Conservation (phyloP, 2,888 invertebrate genomes). For the Diaprepes abbreviatus region DNA sequence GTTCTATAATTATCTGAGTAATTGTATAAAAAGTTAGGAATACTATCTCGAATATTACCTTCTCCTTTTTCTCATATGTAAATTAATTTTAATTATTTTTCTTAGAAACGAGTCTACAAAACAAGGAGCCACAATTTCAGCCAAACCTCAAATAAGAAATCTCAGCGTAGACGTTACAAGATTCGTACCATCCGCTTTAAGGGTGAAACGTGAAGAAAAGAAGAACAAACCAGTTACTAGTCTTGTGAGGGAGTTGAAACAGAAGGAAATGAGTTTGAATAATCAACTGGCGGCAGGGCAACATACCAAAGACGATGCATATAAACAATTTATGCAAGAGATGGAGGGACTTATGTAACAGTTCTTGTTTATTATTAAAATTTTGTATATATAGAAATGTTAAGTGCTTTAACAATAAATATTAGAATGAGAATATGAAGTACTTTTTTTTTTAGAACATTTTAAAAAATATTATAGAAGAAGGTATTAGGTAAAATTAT, state of each 20-base stretch:
- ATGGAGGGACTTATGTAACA: constrained; percentile 75
- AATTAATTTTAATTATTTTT: constrained; percentile 21
- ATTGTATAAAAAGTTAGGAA: too few species aligned
- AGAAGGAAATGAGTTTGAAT: constrained; percentile 67
- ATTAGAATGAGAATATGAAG: too few species aligned
- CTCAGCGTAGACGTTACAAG: constrained; percentile 94
- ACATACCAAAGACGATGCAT: constrained; percentile 95
- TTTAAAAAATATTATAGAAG: too few species aligned
- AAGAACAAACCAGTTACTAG: constrained; percentile 73
- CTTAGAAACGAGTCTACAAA: constrained; percentile 69
- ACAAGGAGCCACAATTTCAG: constrained; percentile 86
- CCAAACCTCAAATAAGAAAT: constrained; percentile 96
- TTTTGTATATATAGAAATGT: background rate
- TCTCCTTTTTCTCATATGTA: too few species aligned
- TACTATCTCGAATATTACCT: too few species aligned
- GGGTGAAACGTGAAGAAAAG: constrained; percentile 90
- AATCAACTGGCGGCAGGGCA: constrained; percentile 66
- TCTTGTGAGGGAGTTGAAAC: constrained; percentile 70
- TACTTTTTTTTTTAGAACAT: too few species aligned
- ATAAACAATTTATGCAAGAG: constrained; percentile 98
- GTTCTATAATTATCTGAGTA: too few species aligned
- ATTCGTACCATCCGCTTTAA: constrained; percentile 93
- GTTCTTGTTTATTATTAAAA: constrained; percentile 1
- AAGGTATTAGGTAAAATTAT: too few species aligned
- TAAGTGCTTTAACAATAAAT: too few species aligned